phyloP scores from a whole-genome alignment of 2,797 vertebrate genomes.

The Yasuhikotakia modesta region DNA sequence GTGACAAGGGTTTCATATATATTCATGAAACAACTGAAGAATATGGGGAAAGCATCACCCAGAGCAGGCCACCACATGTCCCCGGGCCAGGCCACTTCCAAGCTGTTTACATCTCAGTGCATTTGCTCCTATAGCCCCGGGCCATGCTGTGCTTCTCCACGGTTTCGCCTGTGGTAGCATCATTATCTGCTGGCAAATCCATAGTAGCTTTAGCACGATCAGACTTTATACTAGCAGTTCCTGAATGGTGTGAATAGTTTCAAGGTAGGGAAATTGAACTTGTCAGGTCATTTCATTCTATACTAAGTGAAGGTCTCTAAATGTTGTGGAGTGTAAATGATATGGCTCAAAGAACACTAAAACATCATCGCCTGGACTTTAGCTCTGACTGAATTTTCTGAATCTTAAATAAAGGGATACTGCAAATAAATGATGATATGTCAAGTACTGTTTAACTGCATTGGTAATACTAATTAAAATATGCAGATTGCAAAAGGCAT shows the following conservation, averaged over 20 bases:
- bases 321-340: slow-evolving; percentile 9
- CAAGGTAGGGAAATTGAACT: neutral
- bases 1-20: slow-evolving; percentile 65
- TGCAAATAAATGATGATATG: slow-evolving; percentile 1
- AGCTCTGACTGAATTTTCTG: neutral
- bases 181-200: slow-evolving; percentile 34
- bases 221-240: slow-evolving; percentile 19
- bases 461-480: neutral
- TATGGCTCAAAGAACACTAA: slow-evolving; percentile 23
- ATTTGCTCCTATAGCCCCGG: slow-evolving; percentile 37
- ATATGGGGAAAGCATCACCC: slow-evolving; percentile 45
- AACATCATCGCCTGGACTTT: neutral
- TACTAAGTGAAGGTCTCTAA: slow-evolving; percentile 11
- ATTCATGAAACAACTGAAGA: slow-evolving; percentile 73
- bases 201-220: slow-evolving; percentile 17
- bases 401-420: neutral
- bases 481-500: neutral
- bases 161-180: slow-evolving; percentile 28
- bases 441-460: neutral
- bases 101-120: slow-evolving; percentile 41
- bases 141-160: slow-evolving; percentile 33
- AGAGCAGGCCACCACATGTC: slow-evolving; percentile 34
- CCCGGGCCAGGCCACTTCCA: slow-evolving; percentile 27
- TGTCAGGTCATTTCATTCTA: slow-evolving; percentile 3
- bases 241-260: slow-evolving; percentile 17